Evolutionary conservation across 2,888 invertebrate genomes (phyloP).

Genomic region (Noctuana brunneofusca): DNA sequence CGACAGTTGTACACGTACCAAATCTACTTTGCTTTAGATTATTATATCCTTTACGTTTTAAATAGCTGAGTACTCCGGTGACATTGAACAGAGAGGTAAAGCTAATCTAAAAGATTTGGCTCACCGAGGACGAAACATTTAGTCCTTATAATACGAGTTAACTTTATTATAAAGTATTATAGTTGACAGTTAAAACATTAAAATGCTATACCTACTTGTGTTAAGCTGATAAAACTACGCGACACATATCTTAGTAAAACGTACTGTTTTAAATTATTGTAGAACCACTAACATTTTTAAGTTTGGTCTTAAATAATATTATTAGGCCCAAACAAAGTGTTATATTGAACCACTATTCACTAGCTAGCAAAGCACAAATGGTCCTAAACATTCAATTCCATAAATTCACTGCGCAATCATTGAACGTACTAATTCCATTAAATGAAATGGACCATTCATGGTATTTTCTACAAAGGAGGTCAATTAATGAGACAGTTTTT

Average conservation of each 20-base stretch:
- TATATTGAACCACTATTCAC: not conserved
- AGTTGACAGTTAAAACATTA: slow-evolving; percentile 2
- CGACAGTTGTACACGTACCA: not conserved
- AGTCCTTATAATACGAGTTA: not conserved
- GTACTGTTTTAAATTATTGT: too few relatives aligned
- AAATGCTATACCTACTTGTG: not conserved
- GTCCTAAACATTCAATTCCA: not conserved
- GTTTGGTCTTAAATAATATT: not conserved
- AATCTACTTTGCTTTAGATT: not conserved
- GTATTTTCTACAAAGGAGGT: slow-evolving; percentile 11
- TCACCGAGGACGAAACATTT: not conserved
- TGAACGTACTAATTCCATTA: not conserved
- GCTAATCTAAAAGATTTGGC: not conserved
- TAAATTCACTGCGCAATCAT: not conserved
- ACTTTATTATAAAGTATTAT: not conserved
- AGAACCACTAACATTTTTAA: not conserved
- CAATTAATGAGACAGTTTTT: slow-evolving; percentile 32
- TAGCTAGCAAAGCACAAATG: not conserved
- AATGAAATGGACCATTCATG: not conserved
- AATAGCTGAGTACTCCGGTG: too few relatives aligned
- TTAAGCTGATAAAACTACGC: slow-evolving; percentile 7
- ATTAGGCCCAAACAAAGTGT: not conserved
- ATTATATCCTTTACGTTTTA: too few relatives aligned
- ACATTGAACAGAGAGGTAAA: too few relatives aligned
- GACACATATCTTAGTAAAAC: not conserved